Base-by-base conservation (phyloP, 2,797 vertebrate species). In the Neomorphus geoffroyi region DNA sequence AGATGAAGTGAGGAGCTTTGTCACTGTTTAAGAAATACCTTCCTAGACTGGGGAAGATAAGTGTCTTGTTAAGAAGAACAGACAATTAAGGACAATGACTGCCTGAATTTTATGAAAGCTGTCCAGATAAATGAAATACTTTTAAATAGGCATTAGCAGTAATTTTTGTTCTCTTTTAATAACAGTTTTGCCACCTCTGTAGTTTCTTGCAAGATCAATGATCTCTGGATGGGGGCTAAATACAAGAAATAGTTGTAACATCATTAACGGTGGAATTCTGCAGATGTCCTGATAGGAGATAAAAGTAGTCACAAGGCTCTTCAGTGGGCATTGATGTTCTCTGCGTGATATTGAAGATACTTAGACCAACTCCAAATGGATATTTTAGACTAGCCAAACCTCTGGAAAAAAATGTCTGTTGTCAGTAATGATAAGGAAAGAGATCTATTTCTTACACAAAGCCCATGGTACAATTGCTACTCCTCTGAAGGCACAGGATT, bases 21-120 rank as follows among this genome's bases (percentile, higher is more conserved):
- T 83, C 51, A 51, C 6, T 80, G 35, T 82, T 90, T 91, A 39
- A 88, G 80, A 83, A 90, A 71, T 80, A 83, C 69, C 82, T 83
- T 6, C 3, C 65, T 48, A 84, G 77, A 19, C 69, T 86, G 78
- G 33, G 45, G 45, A 65, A 86, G 78, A 69, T 79, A 92, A 90
- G 10, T 86, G 80, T 61, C 70, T 21, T 65, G 27, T 79, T 65
- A 57, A 65, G 30, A 80, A 66, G 79, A 90, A 54, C 17, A 92
- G 88, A 74, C 66, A 81, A 65, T 93, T 69, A 58, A 57, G 37
- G 80, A 46, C 58, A 91, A 73, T 89, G 51, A 37, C 62, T 79
- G 43, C 30, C 37, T 84, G 69, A 71, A 39, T 81, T 86, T 92
- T 79, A 88, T 67, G 53, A 50, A 57, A 62, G 32, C 53, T 73